A percentile compares a stretch with the other conserved stretches of the same genome.
These are phyloP conservation scores for Holothuria glaberrima DNA, from an alignment of 35 echinoderm and acorn worm species.

Conservation along the genomic window DNA sequence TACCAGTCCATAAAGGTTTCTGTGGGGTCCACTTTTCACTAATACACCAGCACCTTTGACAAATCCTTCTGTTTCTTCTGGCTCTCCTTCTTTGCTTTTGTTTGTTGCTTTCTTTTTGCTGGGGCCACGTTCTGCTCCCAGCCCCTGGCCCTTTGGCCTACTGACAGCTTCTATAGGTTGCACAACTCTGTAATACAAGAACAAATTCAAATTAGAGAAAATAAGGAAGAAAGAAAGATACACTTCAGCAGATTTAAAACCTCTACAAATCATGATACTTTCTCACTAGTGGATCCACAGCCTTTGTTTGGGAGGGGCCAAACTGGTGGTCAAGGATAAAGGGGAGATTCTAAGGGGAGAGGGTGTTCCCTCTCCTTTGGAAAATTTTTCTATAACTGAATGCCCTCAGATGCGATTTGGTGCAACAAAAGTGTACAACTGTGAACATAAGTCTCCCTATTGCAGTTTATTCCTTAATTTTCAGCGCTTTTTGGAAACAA, in stretches of 20 bases:
- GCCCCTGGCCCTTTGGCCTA: slow-evolving; percentile 91
- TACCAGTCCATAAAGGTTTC: slow-evolving; percentile 99
- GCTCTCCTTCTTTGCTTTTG: slow-evolving; percentile 57
- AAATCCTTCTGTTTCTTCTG: slow-evolving; percentile 67
- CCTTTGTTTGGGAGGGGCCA: too few species aligned
- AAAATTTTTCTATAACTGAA: too few species aligned
- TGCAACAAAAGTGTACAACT: too few species aligned
- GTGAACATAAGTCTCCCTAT: too few species aligned
- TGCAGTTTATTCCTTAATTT: too few species aligned
- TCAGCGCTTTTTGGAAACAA: too few species aligned
- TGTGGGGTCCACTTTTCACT: slow-evolving; percentile 89
- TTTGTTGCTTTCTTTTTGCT: slow-evolving; percentile 37
- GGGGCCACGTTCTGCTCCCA: slow-evolving; percentile 86
- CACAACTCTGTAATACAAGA: slow-evolving; percentile 57
- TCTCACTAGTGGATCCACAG: too few species aligned
- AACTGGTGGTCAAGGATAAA: too few species aligned
- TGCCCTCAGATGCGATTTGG: too few species aligned
- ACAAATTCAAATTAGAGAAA: not conserved
- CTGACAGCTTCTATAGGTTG: slow-evolving; percentile 75
- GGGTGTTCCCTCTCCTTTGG: too few species aligned
- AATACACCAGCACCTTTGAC: slow-evolving; percentile 80
- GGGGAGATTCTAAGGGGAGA: too few species aligned
- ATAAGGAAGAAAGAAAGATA: not conserved
- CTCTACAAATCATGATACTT: too few species aligned
- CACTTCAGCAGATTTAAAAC: not conserved